Base-by-base conservation (phyloP, 2,888 invertebrate species). In the Lampropteryx suffumata region DNA sequence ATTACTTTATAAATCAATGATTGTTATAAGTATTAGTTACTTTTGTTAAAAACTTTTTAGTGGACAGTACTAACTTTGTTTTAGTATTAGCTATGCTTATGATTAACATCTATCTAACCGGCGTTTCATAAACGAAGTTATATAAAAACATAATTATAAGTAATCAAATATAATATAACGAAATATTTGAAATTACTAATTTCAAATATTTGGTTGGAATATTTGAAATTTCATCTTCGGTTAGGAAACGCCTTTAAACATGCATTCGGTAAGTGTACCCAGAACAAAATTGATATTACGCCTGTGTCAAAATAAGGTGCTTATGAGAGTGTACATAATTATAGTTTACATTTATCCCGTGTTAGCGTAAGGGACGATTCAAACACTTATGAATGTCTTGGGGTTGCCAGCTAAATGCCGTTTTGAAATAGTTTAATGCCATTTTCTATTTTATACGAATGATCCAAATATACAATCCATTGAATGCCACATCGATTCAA, bases 301-400 rank as follows among this genome's bases (percentile, higher is more conserved):
- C 77, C 67, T 71, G 85, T 84, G 84, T 86, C 87, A 84, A 86
- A 51, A 82, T 76, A 73, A 73, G 88, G 87, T 87, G 86, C 86
- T 88, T 81, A 73, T 76, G 64, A 75, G 65, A 84, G 81, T 84
- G 83, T 68, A 86, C 79, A 82, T 53, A 77, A 74, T 75, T 71
- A 73, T 75, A 68, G 68, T 71, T 74, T 76, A 79, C 75, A 71
- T 77, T 70, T 73, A 73, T 73, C 71, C 76, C 73, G 66, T 68
- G 61, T 70, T 82, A 80, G 79, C 58, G 41, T 81, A 83, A 82
- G 79, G 67, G 59, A 71, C 74, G 71, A 69, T 73, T 65, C 60
- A 28, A 53, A 49, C 46, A 47, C 49, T 44, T 35, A 46, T 48
- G 41, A 47, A 50, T 47, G 24, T 36, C 30, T 35, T 26, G 36